Percentiles rank a stretch among this genome's conserved stretches.
These are phyloP conservation scores for Austrofundulus limnaeus DNA, from an alignment of 2,113 vertebrate genomes.

Conservation along the genomic window DNA sequence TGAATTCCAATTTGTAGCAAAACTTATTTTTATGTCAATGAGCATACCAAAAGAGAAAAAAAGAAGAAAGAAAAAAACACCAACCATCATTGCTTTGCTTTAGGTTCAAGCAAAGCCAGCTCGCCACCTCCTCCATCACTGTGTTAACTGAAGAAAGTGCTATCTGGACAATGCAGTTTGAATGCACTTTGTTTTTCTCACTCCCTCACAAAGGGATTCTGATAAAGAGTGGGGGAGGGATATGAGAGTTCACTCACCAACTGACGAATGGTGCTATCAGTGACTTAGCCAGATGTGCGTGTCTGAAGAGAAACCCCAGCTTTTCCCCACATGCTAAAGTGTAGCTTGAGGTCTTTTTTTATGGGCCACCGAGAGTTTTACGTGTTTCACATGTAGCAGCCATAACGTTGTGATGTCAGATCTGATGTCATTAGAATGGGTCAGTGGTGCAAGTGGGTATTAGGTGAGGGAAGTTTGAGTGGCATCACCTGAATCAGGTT, in stretches of 20 bases:
- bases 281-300: constrained; percentile 45
- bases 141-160: constrained; percentile 59
- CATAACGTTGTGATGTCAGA: constrained; percentile 73
- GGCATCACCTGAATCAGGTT: constrained; percentile 63
- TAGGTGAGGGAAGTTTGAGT: constrained; percentile 6
- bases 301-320: constrained; percentile 38
- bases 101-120: constrained; percentile 9
- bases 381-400: constrained; percentile 68
- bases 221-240: constrained; percentile 1
- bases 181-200: constrained; percentile 71
- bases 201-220: constrained; percentile 27
- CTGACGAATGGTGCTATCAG: constrained; percentile 76
- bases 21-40: constrained; percentile 34
- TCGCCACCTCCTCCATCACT: constrained; percentile 45
- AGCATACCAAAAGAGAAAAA: constrained; percentile 62
- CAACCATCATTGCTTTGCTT: constrained; percentile 45
- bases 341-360: constrained; percentile 51
- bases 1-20: constrained; percentile 16
- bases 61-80: constrained; percentile 29
- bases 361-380: constrained; percentile 37
- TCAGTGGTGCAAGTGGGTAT: constrained; percentile 28
- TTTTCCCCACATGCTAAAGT: constrained; percentile 62
- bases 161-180: constrained; percentile 65
- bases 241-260: constrained; percentile 34
- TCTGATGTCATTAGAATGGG: constrained; percentile 61